A percentile compares a stretch with the other conserved stretches of the same genome.
These are phyloP conservation scores for Tympanoctomys barrerae DNA, from an alignment of 2,797 vertebrate genomes.

Conservation along the genomic window DNA sequence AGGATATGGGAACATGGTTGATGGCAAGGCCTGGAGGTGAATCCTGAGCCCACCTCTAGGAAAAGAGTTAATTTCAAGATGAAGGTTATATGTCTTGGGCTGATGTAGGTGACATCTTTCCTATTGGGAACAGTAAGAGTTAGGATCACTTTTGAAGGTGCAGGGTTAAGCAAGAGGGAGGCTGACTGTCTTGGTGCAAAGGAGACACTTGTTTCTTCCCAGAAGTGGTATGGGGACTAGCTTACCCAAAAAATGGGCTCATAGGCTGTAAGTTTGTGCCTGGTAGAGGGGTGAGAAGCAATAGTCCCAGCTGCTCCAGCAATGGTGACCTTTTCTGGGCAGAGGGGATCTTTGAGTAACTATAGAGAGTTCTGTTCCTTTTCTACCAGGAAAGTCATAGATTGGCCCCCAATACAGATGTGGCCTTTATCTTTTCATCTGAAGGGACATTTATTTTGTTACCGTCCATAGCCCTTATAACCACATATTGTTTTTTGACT, in stretches of 20 bases:
- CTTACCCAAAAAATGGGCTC: background rate
- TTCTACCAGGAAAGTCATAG: background rate
- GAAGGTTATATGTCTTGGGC: too few species aligned
- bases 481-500: background rate
- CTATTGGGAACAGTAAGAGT: background rate
- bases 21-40: background rate
- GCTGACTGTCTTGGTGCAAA: background rate
- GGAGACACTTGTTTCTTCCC: background rate
- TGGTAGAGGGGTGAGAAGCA: background rate
- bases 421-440: background rate
- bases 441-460: background rate
- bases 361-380: background rate
- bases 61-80: background rate
- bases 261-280: background rate
- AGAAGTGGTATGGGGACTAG: background rate
- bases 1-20: background rate
- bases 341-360: background rate
- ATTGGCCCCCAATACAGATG: background rate
- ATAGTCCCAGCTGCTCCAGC: background rate
- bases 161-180: background rate
- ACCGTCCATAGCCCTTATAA: background rate
- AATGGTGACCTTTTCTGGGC: background rate
- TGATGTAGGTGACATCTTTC: background rate
- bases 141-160: background rate
- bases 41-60: background rate